Evolutionary conservation across 2,113 vertebrate species (phyloP).

Genomic region (Chloebia gouldiae): DNA sequence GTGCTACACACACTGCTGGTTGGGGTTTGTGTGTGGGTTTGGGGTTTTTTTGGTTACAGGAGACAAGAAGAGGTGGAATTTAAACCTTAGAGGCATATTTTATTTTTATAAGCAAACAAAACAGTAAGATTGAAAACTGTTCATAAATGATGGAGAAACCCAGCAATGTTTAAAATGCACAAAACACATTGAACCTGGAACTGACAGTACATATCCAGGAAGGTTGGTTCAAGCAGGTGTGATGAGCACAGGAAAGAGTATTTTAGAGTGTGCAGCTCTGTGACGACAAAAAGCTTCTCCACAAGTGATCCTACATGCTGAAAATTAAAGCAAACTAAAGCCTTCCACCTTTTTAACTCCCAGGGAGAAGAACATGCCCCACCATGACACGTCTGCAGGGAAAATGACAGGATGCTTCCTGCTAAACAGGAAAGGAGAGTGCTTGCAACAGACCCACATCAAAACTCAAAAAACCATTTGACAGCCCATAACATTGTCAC

Average conservation of each 20-base stretch:
- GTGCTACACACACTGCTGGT: not conserved
- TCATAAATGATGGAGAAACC: not conserved
- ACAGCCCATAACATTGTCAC: not conserved
- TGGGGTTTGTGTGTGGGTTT: accelerated
- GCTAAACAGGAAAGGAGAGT: not conserved
- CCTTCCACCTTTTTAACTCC: not conserved
- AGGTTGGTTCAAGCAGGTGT: not conserved
- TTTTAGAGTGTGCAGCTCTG: not conserved
- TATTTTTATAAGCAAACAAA: not conserved
- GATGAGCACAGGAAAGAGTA: not conserved
- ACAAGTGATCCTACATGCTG: not conserved
- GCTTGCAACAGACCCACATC: not conserved
- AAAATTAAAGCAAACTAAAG: not conserved
- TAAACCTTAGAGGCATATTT: not conserved
- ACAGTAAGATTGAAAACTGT: not conserved
- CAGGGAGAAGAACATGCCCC: not conserved
- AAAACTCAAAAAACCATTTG: not conserved
- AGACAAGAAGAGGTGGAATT: not conserved
- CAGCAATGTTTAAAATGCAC: not conserved
- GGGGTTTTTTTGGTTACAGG: not conserved
- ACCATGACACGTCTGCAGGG: not conserved
- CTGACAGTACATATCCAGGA: not conserved
- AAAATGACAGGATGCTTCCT: constrained; percentile 16
- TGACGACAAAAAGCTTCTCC: not conserved
- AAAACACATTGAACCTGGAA: not conserved